phyloP scores from a whole-genome alignment of 2,888 invertebrate genomes.

The Dorcus hopei region DNA sequence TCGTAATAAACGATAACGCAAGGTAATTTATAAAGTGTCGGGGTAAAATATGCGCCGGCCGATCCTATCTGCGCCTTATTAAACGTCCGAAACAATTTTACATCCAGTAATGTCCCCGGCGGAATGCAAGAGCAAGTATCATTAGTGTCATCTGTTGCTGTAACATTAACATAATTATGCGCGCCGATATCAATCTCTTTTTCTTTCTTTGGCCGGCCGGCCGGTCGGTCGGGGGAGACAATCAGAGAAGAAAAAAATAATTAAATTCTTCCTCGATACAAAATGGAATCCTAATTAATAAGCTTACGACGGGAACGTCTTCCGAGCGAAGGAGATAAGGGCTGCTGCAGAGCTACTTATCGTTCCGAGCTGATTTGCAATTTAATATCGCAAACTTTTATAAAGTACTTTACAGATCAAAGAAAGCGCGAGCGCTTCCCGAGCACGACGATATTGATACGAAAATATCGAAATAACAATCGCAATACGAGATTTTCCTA shows the following conservation, averaged over 20 bases:
- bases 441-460: constrained; percentile 14
- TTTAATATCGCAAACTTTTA: constrained; percentile 39
- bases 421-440: constrained; percentile 8
- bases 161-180: constrained; percentile 41
- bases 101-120: constrained; percentile 26
- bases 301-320: constrained; percentile 32
- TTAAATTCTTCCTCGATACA: constrained; percentile 37
- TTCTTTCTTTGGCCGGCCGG: neutral
- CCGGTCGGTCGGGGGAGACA: neutral
- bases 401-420: constrained; percentile 22
- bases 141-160: constrained; percentile 39
- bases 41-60: constrained; percentile 28
- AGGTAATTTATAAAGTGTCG: constrained; percentile 30
- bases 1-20: constrained; percentile 24
- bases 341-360: constrained; percentile 31
- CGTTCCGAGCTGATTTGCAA: constrained; percentile 37
- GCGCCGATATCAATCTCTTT: constrained; percentile 36
- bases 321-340: constrained; percentile 30
- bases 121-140: constrained; percentile 32
- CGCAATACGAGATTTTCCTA: no score
- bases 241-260: constrained; percentile 31
- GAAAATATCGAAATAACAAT: constrained; percentile 2
- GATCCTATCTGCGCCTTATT: constrained; percentile 22
- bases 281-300: constrained; percentile 42
- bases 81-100: constrained; percentile 24